Evolutionary conservation across 1,140 invertebrate species (phyloP).

Genomic region (Limonius californicus): DNA sequence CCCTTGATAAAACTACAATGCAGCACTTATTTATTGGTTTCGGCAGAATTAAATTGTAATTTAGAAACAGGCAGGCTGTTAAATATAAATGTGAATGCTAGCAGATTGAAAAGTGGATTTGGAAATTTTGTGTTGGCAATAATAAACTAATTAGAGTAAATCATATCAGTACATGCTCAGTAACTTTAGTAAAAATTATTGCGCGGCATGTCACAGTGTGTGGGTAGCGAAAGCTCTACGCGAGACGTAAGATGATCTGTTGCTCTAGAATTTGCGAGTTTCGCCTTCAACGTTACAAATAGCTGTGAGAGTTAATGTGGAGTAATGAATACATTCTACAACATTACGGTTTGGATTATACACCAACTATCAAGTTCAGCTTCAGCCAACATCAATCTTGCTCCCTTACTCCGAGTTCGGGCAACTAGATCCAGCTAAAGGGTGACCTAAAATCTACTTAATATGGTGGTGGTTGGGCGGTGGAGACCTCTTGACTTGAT

Average conservation of each 20-base stretch:
- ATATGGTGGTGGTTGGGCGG: constrained; percentile 4
- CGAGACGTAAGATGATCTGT: constrained; percentile 19
- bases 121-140: too few species aligned
- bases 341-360: constrained; percentile 47
- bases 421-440: constrained; percentile 12
- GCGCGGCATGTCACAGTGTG: too few species aligned
- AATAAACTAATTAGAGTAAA: too few species aligned
- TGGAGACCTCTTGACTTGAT: constrained; percentile 17
- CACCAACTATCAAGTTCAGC: constrained; percentile 44
- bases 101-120: too few species aligned
- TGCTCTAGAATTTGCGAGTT: constrained; percentile 10
- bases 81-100: too few species aligned
- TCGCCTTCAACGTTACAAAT: constrained; percentile 36
- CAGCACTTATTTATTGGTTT: too few species aligned
- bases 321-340: constrained; percentile 48
- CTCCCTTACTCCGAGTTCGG: constrained; percentile 23
- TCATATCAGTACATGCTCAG: too few species aligned
- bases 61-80: too few species aligned
- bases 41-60: too few species aligned
- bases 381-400: constrained; percentile 41
- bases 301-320: constrained; percentile 43
- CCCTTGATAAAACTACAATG: too few species aligned
- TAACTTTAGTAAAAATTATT: too few species aligned
- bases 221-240: not conserved
- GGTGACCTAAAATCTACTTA: constrained; percentile 15